These are phyloP conservation scores for Scytalopus superciliaris DNA, from an alignment of 2,113 vertebrate genomes.

Conservation along the genomic window DNA sequence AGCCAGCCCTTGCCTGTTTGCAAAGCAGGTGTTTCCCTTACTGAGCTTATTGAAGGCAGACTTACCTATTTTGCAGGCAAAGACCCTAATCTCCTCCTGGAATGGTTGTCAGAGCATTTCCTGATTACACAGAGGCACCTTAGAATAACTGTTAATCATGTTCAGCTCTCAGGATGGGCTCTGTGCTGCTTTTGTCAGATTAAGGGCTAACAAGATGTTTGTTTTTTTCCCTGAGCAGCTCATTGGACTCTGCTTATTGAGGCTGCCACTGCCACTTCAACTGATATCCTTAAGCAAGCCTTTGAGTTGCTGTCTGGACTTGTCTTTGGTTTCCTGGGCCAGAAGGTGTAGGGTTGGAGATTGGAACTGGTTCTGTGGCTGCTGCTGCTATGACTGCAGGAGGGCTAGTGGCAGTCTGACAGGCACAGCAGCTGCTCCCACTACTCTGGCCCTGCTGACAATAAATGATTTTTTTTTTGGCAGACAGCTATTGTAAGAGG, in stretches of 20 bases:
- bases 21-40: not conserved
- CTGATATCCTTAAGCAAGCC: not conserved
- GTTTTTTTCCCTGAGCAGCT: not conserved
- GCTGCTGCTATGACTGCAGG: not conserved
- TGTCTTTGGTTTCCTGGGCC: not conserved
- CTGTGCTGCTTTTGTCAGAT: constrained; percentile 22
- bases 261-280: not conserved
- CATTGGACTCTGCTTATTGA: not conserved
- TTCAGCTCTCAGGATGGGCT: not conserved
- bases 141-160: constrained; percentile 21
- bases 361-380: not conserved
- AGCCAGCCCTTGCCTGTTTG: not conserved
- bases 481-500: not conserved
- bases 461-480: not conserved
- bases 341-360: fast-evolving
- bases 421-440: fast-evolving
- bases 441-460: not conserved
- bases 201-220: constrained; percentile 44
- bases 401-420: too few species aligned
- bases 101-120: constrained; percentile 17
- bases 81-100: not conserved
- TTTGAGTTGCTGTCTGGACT: not conserved
- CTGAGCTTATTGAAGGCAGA: not conserved
- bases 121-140: constrained; percentile 4
- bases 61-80: not conserved